Percentiles rank a stretch among this genome's conserved stretches.
These are phyloP conservation scores for Parascotia fuliginaria DNA, from an alignment of 2,888 invertebrate genomes.

Conservation along the genomic window DNA sequence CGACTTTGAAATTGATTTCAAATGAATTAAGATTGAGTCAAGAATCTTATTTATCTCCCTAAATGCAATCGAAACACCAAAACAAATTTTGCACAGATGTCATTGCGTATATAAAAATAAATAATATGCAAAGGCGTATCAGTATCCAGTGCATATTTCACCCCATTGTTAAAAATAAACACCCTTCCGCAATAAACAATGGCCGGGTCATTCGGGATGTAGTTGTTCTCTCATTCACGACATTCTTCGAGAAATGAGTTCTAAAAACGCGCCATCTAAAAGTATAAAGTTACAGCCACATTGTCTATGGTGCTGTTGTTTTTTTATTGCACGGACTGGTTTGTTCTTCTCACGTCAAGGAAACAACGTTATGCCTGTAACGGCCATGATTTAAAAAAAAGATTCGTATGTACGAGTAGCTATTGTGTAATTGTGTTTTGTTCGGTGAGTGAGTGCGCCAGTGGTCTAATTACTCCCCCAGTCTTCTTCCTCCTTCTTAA, in stretches of 20 bases:
- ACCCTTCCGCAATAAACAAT: constrained; percentile 40
- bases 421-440: background rate
- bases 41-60: no score
- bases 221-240: constrained; percentile 17
- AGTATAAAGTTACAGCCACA: constrained; percentile 25
- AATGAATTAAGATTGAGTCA: no score
- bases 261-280: constrained; percentile 17
- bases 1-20: no score
- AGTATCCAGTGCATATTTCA: constrained; percentile 17
- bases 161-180: constrained; percentile 31
- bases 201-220: constrained; percentile 31
- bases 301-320: constrained; percentile 38
- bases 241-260: constrained; percentile 21
- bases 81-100: no score
- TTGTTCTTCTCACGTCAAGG: constrained; percentile 8
- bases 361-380: constrained; percentile 2
- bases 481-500: no score
- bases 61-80: no score
- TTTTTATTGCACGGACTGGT: constrained; percentile 23
- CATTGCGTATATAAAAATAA: no score
- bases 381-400: background rate
- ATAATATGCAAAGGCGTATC: constrained; percentile 14
- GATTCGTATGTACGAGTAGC: no score
- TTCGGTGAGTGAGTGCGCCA: no score
- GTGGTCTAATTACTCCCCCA: no score